Evolutionary conservation across 64 coral and sea anemone species (phyloP), one percentile per base, ranked within the genome.

Genomic region (Exaiptasia diaphana): DNA sequence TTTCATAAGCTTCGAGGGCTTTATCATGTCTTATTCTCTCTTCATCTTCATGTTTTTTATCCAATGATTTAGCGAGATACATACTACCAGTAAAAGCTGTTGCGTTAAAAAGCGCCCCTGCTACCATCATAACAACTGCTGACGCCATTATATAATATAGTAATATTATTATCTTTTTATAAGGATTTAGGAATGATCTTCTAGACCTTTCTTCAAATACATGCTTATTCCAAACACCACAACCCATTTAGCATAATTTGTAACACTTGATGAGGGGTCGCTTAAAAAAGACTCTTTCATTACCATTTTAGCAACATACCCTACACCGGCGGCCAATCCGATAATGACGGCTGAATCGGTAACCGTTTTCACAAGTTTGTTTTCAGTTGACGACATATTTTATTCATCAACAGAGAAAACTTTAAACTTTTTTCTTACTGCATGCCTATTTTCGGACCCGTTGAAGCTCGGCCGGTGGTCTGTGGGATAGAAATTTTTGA

Each of bases 1-100:
- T 24, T 54, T 81, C 52, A 50, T 89, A 89, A 11, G 71, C 43
- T 50, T 89, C 76, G 0, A 89, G 4, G 4, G 74, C 85, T 13
- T 58, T 41, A 35, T 80, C 74, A 12, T 88, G 48, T 29, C 85
- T 31, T 30, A 46, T 72, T 13, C 40, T 28, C 43, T 80, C 63
- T 1, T 17, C 74, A 2, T 78, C 73, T 10, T 10, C 5, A 3
- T 3, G 0, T 2, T n/a, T 9, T 8, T 73, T 73, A 33, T 10
- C 5, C 0, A 78, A 28, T 1, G 32, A 67, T 26, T 57, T 77
- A 18, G 74, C 84, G 1, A 87, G 74, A 41, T 87, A 87, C 0
- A 26, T 55, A 9, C 84, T 60, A 1, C 84, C 84, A 67, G 53
- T 32, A 39, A 85, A 74, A 5, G 82, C 44, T 3, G 69, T 50